Base-by-base conservation (phyloP, 2,113 vertebrate genomes). In the Syngnathoides biaculeatus region DNA sequence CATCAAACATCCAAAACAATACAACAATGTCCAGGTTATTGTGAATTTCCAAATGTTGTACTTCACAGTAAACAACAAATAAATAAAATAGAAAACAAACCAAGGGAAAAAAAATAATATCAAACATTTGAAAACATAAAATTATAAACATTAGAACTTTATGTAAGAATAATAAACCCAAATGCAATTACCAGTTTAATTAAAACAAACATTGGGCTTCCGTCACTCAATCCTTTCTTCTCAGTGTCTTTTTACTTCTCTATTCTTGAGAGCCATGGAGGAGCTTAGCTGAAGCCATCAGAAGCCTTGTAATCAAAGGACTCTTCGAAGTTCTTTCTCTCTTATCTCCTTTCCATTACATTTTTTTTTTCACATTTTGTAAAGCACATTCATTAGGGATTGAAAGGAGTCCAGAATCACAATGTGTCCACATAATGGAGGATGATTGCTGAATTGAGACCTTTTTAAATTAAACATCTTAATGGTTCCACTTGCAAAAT, bases 281-380 rank as follows among this genome's bases (percentile, higher is more conserved):
- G 60, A 63, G 68, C 67, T 84, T 86, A 81, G 78, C 72, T 81
- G 48, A 42, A 84, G 69, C 68, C 79, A 74, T 57, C 66, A 79
- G 77, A 85, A 85, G 64, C 74, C 67, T 14, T 39, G 69, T 59
- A 77, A 81, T 84, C 75, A 76, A 85, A 81, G 77, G 61, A 73
- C 77, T 78, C 74, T 81, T 79, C 80, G 68, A 74, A 81, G 68
- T 77, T 77, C 48, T 78, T 68, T 72, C 57, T 70, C 69, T 68
- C 72, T 52, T 59, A 55, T 72, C 55, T 72, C 53, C 42, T 75
- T 78, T 75, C 66, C 68, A 75, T 78, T 72, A 69, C 73, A 75
- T n/a, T n/a, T n/a, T n/a, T n/a, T n/a, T n/a, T n/a, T n/a, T n/a
- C n/a, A n/a, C n/a, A n/a, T 74, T 70, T 73, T 67, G 63, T 40